Evolutionary conservation across 2,888 invertebrate genomes (phyloP).

Genomic region (Leucoma salicis): DNA sequence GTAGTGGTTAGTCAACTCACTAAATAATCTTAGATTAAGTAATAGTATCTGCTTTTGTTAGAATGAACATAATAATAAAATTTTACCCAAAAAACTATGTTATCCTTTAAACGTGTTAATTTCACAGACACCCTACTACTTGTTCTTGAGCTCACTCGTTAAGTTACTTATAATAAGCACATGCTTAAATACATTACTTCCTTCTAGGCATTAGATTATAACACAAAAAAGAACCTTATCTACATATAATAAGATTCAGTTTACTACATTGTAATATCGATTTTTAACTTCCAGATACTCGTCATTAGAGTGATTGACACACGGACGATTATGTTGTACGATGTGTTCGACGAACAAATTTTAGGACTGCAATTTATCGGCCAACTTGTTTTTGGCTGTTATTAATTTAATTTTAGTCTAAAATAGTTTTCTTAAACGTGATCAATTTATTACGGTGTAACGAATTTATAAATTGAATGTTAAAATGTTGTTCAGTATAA

Average conservation of each 20-base stretch:
- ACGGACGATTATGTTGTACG: conserved; percentile 9
- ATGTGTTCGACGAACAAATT: conserved; percentile 14
- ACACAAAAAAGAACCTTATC: conserved; percentile 35
- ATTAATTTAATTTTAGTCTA: not conserved
- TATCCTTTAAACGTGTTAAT: not conserved
- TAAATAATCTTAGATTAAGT: no score
- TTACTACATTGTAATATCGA: conserved; percentile 10
- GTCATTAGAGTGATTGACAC: conserved; percentile 22
- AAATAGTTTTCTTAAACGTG: not conserved
- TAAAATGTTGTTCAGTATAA: conserved; percentile 1
- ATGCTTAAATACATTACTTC: conserved; percentile 62
- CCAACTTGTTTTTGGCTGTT: conserved; percentile 1
- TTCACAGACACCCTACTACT: conserved; percentile 44
- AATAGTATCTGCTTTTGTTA: no score
- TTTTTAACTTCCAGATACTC: conserved; percentile 17
- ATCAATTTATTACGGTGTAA: not conserved
- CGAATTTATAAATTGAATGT: conserved; percentile 1
- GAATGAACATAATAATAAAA: no score
- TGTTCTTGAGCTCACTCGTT: conserved; percentile 46
- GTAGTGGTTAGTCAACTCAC: no score
- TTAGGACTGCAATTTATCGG: conserved; percentile 3
- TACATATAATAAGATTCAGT: conserved; percentile 36
- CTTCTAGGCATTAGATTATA: conserved; percentile 38
- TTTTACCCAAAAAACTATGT: no score
- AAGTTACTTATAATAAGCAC: conserved; percentile 63